Evolutionary conservation across 2,797 vertebrate species (phyloP), one percentile per base, ranked within the genome.

Genomic region (Diglossa cyanea): DNA sequence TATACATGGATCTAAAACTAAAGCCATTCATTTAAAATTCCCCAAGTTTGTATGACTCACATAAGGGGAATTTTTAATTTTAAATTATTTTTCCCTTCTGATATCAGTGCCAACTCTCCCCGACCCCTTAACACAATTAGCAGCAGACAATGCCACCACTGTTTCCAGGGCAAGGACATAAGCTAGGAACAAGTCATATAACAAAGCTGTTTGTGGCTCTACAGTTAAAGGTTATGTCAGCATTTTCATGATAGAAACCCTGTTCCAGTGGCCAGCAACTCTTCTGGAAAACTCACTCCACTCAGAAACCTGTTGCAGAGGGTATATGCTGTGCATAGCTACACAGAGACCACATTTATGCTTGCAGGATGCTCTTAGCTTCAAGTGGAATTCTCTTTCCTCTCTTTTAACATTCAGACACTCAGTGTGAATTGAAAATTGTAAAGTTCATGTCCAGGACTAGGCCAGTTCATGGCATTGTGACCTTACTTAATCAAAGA

Each of bases 141-240:
- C 93, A 65, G 85, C 50, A 95, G 93, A 97, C 97, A 98, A 97
- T 97, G 86, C 80, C 53, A 77, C 89, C 93, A 94, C 96, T 98
- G 97, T 98, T 97, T 89, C 51, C 81, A 88, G 54, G 95, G 65
- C 51, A 71, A 60, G 89, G 95, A 93, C 90, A 78, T 3, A 31
- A 92, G 92, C 85, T 94, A 95, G 50, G 63, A 92, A 79, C 60
- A 81, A 92, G 94, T 94, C 93, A 96, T 89, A 86, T 61, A 96
- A 90, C 76, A 94, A 97, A 96, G 93, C 93, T 93, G 86, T 88
- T 94, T 1, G 67, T 90, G 90, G 89, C 55, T 94, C 73, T 85
- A 90, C 73, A 74, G 87, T 89, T 97, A 95, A 95, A 92, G 75
- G 85, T 95, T 96, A 94, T 97, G 96, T 96, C 97, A 97, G 95